Evolutionary conservation across 1,140 invertebrate genomes (phyloP).

Genomic region (fruit fly (Drosophila melanogaster)): DNA sequence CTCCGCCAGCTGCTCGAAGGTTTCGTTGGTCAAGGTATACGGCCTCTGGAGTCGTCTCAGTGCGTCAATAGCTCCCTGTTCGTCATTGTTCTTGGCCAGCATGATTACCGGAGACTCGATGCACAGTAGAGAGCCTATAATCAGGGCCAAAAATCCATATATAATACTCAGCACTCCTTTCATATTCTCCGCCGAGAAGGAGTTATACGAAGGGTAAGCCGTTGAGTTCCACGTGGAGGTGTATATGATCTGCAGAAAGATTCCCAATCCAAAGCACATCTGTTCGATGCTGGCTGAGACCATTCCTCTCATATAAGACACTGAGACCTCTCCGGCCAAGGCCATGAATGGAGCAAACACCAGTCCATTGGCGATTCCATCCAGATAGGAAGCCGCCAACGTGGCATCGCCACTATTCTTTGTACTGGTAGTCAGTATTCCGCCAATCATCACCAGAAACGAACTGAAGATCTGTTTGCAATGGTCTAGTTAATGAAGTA

Average conservation of each 20-base stretch:
- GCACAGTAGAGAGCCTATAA: constrained; percentile 34
- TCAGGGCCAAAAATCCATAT: constrained; percentile 45
- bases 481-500: neutral
- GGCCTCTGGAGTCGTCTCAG: constrained; percentile 60
- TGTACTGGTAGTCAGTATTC: constrained; percentile 35
- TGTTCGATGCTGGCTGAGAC: constrained; percentile 44
- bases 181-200: constrained; percentile 50
- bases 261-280: constrained; percentile 29
- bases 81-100: constrained; percentile 53
- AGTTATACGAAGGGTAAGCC: neutral
- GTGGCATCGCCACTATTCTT: neutral
- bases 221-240: constrained; percentile 12
- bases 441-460: constrained; percentile 48
- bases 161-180: constrained; percentile 47
- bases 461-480: constrained; percentile 43
- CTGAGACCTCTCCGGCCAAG: constrained; percentile 49
- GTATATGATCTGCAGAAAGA: constrained; percentile 59
- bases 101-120: constrained; percentile 65
- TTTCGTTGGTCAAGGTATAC: constrained; percentile 53
- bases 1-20: constrained; percentile 58
- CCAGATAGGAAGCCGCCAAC: constrained; percentile 48
- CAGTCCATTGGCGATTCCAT: constrained; percentile 66
- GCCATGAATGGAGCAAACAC: constrained; percentile 60
- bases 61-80: constrained; percentile 48
- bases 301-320: constrained; percentile 46